Evolutionary conservation across 1,140 invertebrate species (phyloP).

Genomic region (Danaus plexippus): DNA sequence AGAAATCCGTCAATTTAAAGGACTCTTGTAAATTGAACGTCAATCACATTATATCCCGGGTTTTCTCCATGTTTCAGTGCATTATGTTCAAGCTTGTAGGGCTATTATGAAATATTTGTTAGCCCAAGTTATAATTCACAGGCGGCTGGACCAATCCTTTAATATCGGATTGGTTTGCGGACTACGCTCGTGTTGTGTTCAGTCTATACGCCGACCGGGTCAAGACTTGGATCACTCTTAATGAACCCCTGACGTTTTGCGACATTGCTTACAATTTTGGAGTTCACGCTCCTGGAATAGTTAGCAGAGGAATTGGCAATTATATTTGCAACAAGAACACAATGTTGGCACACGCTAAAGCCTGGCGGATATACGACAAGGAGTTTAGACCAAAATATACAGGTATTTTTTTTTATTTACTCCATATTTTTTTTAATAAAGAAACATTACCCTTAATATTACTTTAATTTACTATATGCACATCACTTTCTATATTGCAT

Average conservation of each 20-base stretch:
- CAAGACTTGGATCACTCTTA: constrained; percentile 55
- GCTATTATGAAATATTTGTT: not conserved
- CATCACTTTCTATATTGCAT: too few relatives aligned
- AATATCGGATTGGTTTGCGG: constrained; percentile 62
- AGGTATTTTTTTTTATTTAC: constrained; percentile 26
- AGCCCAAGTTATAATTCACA: constrained; percentile 17
- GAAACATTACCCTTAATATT: too few relatives aligned
- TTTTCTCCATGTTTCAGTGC: too few relatives aligned
- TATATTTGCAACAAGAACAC: constrained; percentile 31
- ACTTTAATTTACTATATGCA: too few relatives aligned
- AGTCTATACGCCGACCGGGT: constrained; percentile 57
- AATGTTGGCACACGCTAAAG: constrained; percentile 33
- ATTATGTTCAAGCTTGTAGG: not conserved
- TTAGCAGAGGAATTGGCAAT: constrained; percentile 40
- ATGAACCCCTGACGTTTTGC: constrained; percentile 50
- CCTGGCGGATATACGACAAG: constrained; percentile 29
- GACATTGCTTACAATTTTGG: constrained; percentile 47
- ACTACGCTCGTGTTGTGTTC: constrained; percentile 55
- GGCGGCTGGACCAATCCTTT: constrained; percentile 73
- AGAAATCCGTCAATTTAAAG: too few relatives aligned
- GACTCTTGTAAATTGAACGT: too few relatives aligned
- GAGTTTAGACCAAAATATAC: constrained; percentile 25
- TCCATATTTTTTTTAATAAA: too few relatives aligned
- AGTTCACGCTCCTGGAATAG: constrained; percentile 57
- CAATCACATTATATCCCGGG: too few relatives aligned